Evolutionary conservation across 1,140 invertebrate species (phyloP), one percentile per base, ranked within the genome.

Genomic region (Hycleus phaleratus): DNA sequence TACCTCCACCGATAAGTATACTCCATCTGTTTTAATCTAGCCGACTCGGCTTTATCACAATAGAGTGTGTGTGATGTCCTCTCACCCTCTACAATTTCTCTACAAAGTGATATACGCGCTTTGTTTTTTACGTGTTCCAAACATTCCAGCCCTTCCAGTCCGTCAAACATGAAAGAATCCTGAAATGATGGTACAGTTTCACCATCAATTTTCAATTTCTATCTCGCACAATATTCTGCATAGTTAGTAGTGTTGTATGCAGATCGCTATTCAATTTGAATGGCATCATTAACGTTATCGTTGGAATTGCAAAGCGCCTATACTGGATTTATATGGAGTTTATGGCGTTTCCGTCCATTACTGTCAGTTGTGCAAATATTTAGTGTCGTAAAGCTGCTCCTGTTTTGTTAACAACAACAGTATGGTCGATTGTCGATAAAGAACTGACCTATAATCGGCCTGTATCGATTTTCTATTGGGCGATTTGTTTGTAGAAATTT

Each of bases 311-410:
- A 53, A 53, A 53, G 51, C 51, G 51, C 42, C 42, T 53, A 45
- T 53, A 7, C 45, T 53, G 51, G 51, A 53, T 53, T 53, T 53
- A 53, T 53, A 38, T 45, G 51, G 51, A 53, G 51, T 53, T 53
- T 53, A 53, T 53, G 51, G 51, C 51, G 51, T 53, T 53, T 53
- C 38, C 51, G 51, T 53, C 51, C 51, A 53, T 53, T 53, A 53
- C 51, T 53, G 51, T 46, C 51, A 45, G 51, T 45, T 53, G 51
- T 53, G 51, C 51, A 53, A 53, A 53, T 53, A 53, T 53, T 53
- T 53, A 53, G 51, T 44, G 51, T 53, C 51, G 51, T 53, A 53
- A 53, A 53, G 51, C 51, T 53, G 51, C 51, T 53, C 42, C 42
- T 12, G 51, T 53, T 53, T 53, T 53, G 51, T 53, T 40, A 45